A percentile compares a stretch with the other conserved stretches of the same genome.
Evolutionary conservation across 1,140 invertebrate genomes (phyloP).

Genomic region (Drosophila yakuba): DNA sequence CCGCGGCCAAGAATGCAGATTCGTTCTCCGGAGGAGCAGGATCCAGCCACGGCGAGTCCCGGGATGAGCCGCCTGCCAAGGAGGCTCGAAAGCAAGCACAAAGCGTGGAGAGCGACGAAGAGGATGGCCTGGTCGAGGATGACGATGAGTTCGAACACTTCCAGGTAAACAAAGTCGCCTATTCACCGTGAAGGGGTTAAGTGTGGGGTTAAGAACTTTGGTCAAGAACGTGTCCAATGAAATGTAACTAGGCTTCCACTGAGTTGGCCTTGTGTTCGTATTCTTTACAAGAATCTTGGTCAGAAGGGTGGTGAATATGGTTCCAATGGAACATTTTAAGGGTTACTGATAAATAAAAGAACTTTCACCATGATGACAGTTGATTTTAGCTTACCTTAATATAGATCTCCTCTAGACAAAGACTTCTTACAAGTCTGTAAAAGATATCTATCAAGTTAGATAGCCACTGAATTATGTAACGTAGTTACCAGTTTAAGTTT

Average conservation of each 20-base stretch:
- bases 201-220: neutral
- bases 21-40: conserved; percentile 16
- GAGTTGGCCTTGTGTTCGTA: neutral
- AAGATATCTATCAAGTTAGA: neutral
- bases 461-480: conserved; percentile 13
- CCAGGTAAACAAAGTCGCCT: conserved; percentile 62
- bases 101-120: conserved; percentile 50
- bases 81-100: conserved; percentile 19
- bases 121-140: conserved; percentile 85
- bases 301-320: neutral
- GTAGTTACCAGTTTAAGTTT: neutral
- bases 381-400: neutral
- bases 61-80: conserved; percentile 25
- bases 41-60: conserved; percentile 4
- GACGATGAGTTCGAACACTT: conserved; percentile 97
- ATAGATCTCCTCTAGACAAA: neutral
- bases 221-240: neutral
- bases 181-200: neutral
- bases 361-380: neutral
- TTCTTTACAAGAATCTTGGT: neutral
- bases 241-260: neutral
- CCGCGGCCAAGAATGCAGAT: conserved; percentile 59
- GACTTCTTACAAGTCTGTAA: neutral
- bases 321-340: neutral
- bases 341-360: neutral